A percentile compares a stretch with the other conserved stretches of the same genome.
Evolutionary conservation across 2,113 vertebrate genomes (phyloP).

Genomic region (Hiodon tergisus): DNA sequence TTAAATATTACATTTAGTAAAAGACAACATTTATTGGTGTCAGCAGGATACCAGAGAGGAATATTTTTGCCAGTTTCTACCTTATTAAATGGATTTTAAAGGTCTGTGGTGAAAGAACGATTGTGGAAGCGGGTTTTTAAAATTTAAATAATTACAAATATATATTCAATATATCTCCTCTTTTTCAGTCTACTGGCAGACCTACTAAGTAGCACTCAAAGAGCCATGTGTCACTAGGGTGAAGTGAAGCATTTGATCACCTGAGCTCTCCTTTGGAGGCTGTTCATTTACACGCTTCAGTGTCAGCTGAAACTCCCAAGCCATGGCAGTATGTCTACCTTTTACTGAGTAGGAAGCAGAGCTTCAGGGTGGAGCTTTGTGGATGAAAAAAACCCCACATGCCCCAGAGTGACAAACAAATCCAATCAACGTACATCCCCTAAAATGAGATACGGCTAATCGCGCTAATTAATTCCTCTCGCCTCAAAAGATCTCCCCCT

Average conservation of each 20-base stretch:
- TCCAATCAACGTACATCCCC: not conserved
- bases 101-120: not conserved
- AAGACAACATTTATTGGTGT: slow-evolving; percentile 55
- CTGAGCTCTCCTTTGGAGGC: not conserved
- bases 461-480: slow-evolving; percentile 8
- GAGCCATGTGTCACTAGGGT: not conserved
- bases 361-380: not conserved
- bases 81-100: not conserved
- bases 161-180: not conserved
- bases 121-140: not conserved
- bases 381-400: not conserved
- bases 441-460: not conserved
- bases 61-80: slow-evolving; percentile 52
- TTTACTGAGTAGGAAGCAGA: not conserved
- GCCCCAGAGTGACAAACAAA: slow-evolving; percentile 4
- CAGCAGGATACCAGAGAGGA: slow-evolving; percentile 48
- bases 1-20: slow-evolving; percentile 61
- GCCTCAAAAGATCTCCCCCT: not conserved
- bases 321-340: not conserved
- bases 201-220: not conserved
- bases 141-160: too few relatives aligned
- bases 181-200: not conserved
- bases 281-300: too few relatives aligned
- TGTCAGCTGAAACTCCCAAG: not conserved
- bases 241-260: not conserved